Base-by-base conservation (phyloP, 2,888 invertebrate species). In the Apamea anceps region DNA sequence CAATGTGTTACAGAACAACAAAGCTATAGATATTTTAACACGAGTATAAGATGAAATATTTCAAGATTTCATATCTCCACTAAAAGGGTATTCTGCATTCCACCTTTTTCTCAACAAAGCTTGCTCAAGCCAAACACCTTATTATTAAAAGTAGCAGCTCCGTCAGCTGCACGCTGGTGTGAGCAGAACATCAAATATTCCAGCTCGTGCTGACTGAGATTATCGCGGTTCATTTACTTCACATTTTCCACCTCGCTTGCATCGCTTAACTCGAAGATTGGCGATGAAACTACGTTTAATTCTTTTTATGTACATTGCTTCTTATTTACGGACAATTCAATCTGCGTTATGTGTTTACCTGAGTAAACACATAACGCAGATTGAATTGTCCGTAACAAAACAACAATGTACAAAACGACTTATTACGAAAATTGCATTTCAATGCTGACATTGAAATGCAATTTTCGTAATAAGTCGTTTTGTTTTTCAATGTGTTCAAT, bases 221-320 rank as follows among this genome's bases (percentile, higher is more conserved):
- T 66, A 74, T 18, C 73, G 57, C 57, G 37, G 75, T 85, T 72
- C 82, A 85, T 85, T 85, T 72, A 37, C 45, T 74, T 57, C 37
- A 85, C 32, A 68, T 63, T 81, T 72, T 85, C 67, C 70, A 85
- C 32, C 12, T 72, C 75, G 28, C n/a, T 63, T 57, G 71, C 70
- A 71, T 7, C 51, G 60, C 70, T 45, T 65, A 13, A 25, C 57
- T 63, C n/a, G 57, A 57, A 84, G 32, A 65, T 72, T 81, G 28
- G 21, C 13, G 25, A 60, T 70, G 21, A 54, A 42, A 57, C 21
- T 42, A 32, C 65, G 12, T 13, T 51, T 51, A 13, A 63, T 67
- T 25, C 4, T 28, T 54, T 71, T 62, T 48, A 1, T 15, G 37
- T n/a, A 32, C 37, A 28, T 62, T 13, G 54, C 65, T 62, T 72